Base-by-base conservation (phyloP, 1,140 invertebrate genomes). In the Grapholita molesta region DNA sequence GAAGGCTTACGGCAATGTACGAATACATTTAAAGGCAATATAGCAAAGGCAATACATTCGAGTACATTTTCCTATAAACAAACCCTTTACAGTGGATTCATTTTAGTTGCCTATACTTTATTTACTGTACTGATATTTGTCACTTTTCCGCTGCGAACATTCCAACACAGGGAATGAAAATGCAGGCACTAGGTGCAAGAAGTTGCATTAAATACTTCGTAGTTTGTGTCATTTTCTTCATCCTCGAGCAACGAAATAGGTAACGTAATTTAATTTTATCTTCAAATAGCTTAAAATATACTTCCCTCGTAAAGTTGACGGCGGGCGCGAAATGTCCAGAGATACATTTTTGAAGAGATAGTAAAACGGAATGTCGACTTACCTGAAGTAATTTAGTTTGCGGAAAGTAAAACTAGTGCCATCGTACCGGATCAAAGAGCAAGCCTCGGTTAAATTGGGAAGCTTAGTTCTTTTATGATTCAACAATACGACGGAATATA, bases 261-360 rank as follows among this genome's bases (percentile, higher is more conserved):
- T 28, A n/a, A 61, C 11, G 55, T 28, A 61, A 61, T 61, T 61
- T 61, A 4, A 15, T 61, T 61, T 61, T 30, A 30, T 28, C 55
- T 61, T 5, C 55, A 61, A 61, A 61, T 61, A 61, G 28, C 25
- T 61, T 12, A 15, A 61, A 15, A 28, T n/a, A 32, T 15, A 15
- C 55, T 61, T 25, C 30, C 21, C 24, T 30, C 28, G 30, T 61
- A 61, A 61, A 21, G 42, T 48, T 21, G 42, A 48, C 8, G 42
- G 15, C 42, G 42, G 42, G 42, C 42, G 42, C 42, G 42, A 48
- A 48, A 48, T 18, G 42, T 48, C 6, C 15, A 48, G 42, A 48
- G 6, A 21, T 48, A 48, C 18, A 48, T 21, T 48, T 48, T 48
- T 48, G 1, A 48, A 48, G 21, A 48, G 42, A 18, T 48, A 25